Evolutionary conservation across 2,888 invertebrate species (phyloP), one percentile per base, ranked within the genome.

Genomic region (Crossocerus cetratus): DNA sequence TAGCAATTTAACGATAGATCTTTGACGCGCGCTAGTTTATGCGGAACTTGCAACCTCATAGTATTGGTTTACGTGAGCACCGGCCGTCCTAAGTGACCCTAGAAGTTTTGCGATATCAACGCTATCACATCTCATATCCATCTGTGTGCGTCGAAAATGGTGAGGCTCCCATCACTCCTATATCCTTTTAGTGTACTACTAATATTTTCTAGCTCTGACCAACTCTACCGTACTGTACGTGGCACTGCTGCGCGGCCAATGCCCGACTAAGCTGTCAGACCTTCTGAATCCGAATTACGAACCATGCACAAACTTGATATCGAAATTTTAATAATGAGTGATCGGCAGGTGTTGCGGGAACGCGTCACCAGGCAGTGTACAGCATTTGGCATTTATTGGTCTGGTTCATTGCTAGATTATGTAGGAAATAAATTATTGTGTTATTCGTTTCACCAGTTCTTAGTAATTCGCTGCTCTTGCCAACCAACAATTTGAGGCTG

Each of bases 111-210:
- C 87, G 87, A 88, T 89, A 87, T 90, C 90, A 90, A 88, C 86
- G 86, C 88, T 88, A 83, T 89, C 90, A 89, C 87, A 87, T 90
- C 89, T 90, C 89, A 86, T 88, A 86, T 85, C 85, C 90, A 87
- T 88, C 88, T 89, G 88, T 89, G 86, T 89, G 86, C 88, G 86
- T 87, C 87, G 84, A 85, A 89, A 90, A 90, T 89, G 89, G 90
- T 90, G 90, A 90, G 90, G 87, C 84, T 88, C 89, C 86, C 87
- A 88, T 87, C 84, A 88, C 83, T 89, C 89, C 88, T 89, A 80
- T 84, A 84, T 85, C 84, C 86, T 86, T 84, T 82, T 88, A 86
- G 85, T 85, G 85, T 88, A 87, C 74, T 82, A 81, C 84, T 84
- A 86, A 87, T 87, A 87, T 86, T 88, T 89, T 88, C 85, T 89